A percentile compares a stretch with the other conserved stretches of the same genome.
These are phyloP conservation scores for Lamprologus sp. DNA, from an alignment of 2,113 vertebrate genomes.

Conservation along the genomic window DNA sequence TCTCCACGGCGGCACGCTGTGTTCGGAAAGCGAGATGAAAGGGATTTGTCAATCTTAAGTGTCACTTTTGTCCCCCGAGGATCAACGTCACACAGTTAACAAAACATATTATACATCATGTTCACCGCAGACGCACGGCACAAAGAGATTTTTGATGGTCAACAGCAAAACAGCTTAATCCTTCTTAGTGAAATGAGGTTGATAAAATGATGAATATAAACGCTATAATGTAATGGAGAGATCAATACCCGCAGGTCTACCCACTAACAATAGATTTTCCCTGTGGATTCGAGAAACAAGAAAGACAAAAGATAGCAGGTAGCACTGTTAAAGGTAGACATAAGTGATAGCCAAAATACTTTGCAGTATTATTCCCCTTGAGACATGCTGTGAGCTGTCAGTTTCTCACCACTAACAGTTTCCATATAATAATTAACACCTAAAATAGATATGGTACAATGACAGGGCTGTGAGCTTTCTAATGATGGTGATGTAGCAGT, in stretches of 20 bases:
- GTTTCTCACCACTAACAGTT: neutral
- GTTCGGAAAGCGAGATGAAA: constrained; percentile 6
- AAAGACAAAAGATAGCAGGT: neutral
- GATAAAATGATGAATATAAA: neutral
- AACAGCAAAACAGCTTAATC: neutral
- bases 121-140: neutral
- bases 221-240: neutral
- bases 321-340: neutral
- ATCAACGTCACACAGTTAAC: neutral
- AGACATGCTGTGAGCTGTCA: neutral
- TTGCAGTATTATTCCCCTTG: neutral
- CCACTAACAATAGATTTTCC: neutral
- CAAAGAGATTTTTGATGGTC: neutral
- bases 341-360: neutral
- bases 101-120: neutral
- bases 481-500: neutral
- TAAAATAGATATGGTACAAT: neutral
- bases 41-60: constrained; percentile 30
- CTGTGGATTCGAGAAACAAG: neutral
- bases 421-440: neutral
- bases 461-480: neutral
- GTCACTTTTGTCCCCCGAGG: constrained; percentile 16
- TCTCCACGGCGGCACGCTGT: neutral
- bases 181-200: neutral
- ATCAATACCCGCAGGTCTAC: neutral